A percentile compares a stretch with the other conserved stretches of the same genome.
These are phyloP conservation scores for Tortrix viridana DNA, from an alignment of 2,888 invertebrate species.

Conservation along the genomic window DNA sequence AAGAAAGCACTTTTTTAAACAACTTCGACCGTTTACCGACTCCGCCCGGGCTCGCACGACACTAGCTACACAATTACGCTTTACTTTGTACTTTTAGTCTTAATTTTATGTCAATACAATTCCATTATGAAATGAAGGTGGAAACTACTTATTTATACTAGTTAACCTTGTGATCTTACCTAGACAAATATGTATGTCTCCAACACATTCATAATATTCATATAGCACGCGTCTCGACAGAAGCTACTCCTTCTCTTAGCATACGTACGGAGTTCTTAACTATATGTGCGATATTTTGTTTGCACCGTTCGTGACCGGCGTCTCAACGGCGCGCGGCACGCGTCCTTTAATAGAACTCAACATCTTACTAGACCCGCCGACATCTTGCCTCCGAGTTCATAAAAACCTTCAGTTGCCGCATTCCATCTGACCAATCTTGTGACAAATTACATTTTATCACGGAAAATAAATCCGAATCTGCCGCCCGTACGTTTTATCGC, in stretches of 20 bases:
- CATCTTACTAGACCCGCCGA: no score
- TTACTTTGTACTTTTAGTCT: no score
- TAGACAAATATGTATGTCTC: not conserved
- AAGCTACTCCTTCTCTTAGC: constrained; percentile 12
- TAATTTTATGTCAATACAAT: no score
- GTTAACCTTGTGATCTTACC: no score
- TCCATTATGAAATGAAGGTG: no score
- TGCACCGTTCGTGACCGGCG: not conserved
- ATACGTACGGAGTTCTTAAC: constrained; percentile 4
- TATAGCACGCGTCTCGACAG: constrained; percentile 2
- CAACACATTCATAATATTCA: constrained; percentile 10
- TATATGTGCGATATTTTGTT: constrained; percentile 13
- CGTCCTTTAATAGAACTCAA: no score
- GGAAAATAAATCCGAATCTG: constrained; percentile 1
- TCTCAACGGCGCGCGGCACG: no score
- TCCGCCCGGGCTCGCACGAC: no score
- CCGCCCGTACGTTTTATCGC: not conserved
- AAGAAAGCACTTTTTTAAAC: no score
- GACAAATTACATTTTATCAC: constrained; percentile 6
- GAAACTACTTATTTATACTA: no score
- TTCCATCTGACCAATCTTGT: not conserved
- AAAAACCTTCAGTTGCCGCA: not conserved
- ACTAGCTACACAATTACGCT: no score
- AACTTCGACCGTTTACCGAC: no score
- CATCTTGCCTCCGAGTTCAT: not conserved